Evolutionary conservation across 2,888 invertebrate genomes (phyloP).

Genomic region (Tiliacea aurago): DNA sequence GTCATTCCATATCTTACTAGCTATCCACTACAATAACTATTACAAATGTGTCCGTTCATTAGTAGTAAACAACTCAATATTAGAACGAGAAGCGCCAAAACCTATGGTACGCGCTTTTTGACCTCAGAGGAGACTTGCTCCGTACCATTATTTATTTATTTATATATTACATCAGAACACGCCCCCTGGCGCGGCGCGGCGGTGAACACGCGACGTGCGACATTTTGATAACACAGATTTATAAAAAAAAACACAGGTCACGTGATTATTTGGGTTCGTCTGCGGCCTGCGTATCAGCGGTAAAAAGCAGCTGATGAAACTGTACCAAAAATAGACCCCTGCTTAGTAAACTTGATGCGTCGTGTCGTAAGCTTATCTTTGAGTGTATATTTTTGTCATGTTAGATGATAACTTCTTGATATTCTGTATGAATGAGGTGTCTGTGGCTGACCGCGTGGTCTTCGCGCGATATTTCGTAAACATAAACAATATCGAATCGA

Average conservation of each 20-base stretch:
- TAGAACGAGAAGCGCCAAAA: slow-evolving; percentile 1
- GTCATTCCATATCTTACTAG: not conserved
- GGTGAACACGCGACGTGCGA: slow-evolving; percentile 16
- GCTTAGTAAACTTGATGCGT: slow-evolving; percentile 33
- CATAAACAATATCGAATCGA: slow-evolving; percentile 5
- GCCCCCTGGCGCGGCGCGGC: slow-evolving; percentile 15
- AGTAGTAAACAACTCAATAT: slow-evolving; percentile 29
- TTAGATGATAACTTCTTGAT: not conserved
- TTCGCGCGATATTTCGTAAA: slow-evolving; percentile 19
- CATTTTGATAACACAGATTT: slow-evolving; percentile 32
- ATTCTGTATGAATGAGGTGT: slow-evolving; percentile 11
- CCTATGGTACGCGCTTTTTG: slow-evolving; percentile 15
- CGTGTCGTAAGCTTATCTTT: slow-evolving; percentile 54
- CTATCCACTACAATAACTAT: not conserved
- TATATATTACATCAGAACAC: slow-evolving; percentile 45
- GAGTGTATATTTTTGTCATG: slow-evolving; percentile 16
- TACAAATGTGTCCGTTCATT: not conserved
- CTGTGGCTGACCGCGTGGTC: not conserved
- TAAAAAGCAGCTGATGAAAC: slow-evolving; percentile 40
- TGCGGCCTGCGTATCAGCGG: not conserved
- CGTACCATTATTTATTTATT: slow-evolving; percentile 27
- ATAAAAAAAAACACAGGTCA: slow-evolving; percentile 27
- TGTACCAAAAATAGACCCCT: slow-evolving; percentile 42
- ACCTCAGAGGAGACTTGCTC: slow-evolving; percentile 11
- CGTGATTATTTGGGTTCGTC: slow-evolving; percentile 36